Evolutionary conservation across 1,140 invertebrate species (phyloP), one percentile per base, ranked within the genome.

Genomic region (Dendrolimus punctatus): DNA sequence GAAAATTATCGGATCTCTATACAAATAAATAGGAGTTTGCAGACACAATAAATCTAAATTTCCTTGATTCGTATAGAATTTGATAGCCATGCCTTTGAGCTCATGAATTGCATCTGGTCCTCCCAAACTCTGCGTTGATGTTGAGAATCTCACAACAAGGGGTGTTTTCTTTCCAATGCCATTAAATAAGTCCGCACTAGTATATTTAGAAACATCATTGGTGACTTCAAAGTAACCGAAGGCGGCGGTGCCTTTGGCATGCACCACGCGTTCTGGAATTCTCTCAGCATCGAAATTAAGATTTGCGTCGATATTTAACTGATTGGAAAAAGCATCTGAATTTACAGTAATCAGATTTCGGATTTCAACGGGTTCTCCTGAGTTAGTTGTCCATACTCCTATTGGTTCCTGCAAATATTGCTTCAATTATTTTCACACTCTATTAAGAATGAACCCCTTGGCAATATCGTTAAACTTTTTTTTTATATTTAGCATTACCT

Each of bases 161-260:
- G 94, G 93, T 8, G 96, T 98, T 61, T 89, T 91, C 74, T 98
- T 97, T 37, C 96, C 96, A 46, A 98, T 89, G 46, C 89, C 80
- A 42, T 92, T 91, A 81, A 99, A 98, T 0, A 98, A 79, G 49
- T 92, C 92, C 0, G 96, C 95, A 59, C 95, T 96, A 48, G 88
- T 91, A 71, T 96, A 98, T 57, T 94, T 92, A 2, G 91, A 91
- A 36, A 99, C 96, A 73, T 98, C 95, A 69, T 98, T 92, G 0
- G 96, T 98, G 4, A 97, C 93, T 87, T 98, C 95, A 73, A 98
- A 97, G 69, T 97, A 97, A 0, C 97, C 97, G 88, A 96, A 97
- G 2, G 97, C 97, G 53, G 95, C 96, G 44, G 94, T 93, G 66
- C 97, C 97, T 87, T 98, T 98, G 1, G 97, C 97, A 78, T 98